phyloP scores from a whole-genome alignment of 2,113 vertebrate species.

The Chinchilla lanigera region DNA sequence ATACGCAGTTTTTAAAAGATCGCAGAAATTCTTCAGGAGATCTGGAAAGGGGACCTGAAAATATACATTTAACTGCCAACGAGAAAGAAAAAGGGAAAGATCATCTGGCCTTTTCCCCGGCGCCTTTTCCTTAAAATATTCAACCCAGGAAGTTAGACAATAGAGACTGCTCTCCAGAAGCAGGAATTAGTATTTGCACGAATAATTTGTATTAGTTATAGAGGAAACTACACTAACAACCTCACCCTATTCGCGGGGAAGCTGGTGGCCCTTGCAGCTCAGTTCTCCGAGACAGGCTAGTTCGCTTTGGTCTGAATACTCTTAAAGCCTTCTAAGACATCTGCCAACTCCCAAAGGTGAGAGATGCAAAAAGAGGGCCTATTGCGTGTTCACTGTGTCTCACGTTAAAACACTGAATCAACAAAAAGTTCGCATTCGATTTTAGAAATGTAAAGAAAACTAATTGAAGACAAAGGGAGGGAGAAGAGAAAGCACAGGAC shows the following conservation, averaged over 20 bases:
- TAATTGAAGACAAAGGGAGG: neutral
- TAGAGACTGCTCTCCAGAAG: neutral
- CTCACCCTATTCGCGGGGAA: neutral
- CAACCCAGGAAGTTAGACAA: neutral
- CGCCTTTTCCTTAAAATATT: conserved; percentile 14
- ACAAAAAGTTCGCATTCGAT: neutral
- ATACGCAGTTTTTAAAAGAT: neutral
- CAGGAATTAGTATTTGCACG: neutral
- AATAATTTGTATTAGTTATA: conserved; percentile 1
- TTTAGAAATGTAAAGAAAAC: neutral
- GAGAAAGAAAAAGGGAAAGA: neutral
- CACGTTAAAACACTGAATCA: neutral
- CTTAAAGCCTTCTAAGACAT: neutral
- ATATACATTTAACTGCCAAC: neutral
- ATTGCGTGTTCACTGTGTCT: neutral
- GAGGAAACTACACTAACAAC: neutral
- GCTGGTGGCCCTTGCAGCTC: neutral
- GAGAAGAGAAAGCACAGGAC: neutral
- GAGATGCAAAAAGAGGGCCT: neutral
- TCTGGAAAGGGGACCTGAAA: neutral
- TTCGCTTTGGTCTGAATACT: neutral
- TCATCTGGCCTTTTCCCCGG: neutral
- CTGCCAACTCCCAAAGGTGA: neutral
- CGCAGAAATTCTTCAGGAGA: neutral
- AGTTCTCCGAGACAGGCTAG: neutral